These are phyloP conservation scores for Trachurus trachurus DNA, from an alignment of 2,797 vertebrate genomes.

Conservation along the genomic window DNA sequence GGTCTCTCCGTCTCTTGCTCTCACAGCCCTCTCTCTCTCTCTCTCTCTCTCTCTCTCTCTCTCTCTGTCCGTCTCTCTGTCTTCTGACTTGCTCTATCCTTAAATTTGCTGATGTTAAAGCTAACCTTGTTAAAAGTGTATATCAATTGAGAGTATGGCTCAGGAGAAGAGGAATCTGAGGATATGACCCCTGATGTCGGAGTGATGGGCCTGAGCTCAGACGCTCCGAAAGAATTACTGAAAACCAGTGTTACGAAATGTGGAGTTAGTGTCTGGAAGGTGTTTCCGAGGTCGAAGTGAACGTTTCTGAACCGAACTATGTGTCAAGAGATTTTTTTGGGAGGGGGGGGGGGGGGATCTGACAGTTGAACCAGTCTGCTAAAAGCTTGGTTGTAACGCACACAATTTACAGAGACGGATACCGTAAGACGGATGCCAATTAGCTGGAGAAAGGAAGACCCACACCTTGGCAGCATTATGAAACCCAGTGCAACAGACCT, in stretches of 20 bases:
- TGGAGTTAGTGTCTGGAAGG: neutral
- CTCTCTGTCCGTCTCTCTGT: constrained; percentile 22
- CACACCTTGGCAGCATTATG: constrained; percentile 25
- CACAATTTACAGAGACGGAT: neutral
- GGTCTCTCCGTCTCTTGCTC: constrained; percentile 56
- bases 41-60: constrained; percentile 29
- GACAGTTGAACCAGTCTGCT: neutral
- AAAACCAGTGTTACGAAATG: constrained; percentile 2
- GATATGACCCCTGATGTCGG: neutral
- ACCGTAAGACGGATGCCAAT: constrained; percentile 22
- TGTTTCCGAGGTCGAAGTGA: neutral
- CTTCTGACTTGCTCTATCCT: neutral
- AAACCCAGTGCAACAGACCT: constrained; percentile 37
- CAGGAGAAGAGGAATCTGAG: neutral
- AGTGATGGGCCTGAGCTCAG: neutral
- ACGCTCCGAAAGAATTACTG: neutral
- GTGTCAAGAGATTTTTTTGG: constrained; percentile 1
- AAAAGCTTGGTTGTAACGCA: constrained; percentile 8
- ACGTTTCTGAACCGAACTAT: neutral
- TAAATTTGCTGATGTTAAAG: neutral
- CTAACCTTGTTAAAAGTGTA: neutral
- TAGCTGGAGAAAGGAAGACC: constrained; percentile 22
- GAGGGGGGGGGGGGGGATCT: neutral
- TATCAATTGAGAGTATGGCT: neutral
- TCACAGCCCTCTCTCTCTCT: constrained; percentile 7